A percentile compares a stretch with the other conserved stretches of the same genome.
phyloP scores from a whole-genome alignment of 2,113 vertebrate species.

The Phalacrocorax brasilianus region DNA sequence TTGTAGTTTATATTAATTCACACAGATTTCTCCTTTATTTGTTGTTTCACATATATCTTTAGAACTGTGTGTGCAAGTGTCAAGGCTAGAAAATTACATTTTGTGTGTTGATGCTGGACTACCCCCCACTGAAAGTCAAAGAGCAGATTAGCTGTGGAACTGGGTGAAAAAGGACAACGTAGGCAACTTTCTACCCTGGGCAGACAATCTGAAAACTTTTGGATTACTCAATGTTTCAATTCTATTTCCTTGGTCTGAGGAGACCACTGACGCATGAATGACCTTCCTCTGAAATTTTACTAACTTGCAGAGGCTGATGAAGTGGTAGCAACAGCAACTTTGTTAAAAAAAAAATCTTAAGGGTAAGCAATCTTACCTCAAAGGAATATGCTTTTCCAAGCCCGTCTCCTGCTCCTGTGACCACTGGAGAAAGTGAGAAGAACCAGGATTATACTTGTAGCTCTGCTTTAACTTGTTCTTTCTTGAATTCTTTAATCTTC shows the following conservation, averaged over 20 bases:
- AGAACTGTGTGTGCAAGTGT: background rate
- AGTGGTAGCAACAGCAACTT: background rate
- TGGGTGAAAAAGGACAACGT: background rate
- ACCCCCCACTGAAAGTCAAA: background rate
- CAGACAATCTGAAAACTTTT: background rate
- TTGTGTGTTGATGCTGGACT: background rate
- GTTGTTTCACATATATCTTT: background rate
- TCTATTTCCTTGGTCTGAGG: background rate
- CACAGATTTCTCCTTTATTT: background rate
- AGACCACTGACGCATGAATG: background rate
- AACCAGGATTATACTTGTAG: background rate
- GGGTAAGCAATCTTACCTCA: conserved; percentile 67
- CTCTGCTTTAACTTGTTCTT: background rate
- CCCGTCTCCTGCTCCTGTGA: conserved; percentile 87
- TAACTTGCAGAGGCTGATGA: background rate
- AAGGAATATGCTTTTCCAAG: conserved; percentile 87
- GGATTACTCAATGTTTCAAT: background rate
- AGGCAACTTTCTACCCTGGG: background rate
- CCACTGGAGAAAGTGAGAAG: conserved; percentile 69
- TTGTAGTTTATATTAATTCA: background rate
- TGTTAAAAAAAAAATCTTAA: background rate
- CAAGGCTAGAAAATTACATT: background rate
- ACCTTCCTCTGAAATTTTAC: background rate
- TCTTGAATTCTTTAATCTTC: background rate
- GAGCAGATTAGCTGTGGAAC: background rate